Evolutionary conservation across 2,888 invertebrate species (phyloP).

Genomic region (Pimpla rufipes): DNA sequence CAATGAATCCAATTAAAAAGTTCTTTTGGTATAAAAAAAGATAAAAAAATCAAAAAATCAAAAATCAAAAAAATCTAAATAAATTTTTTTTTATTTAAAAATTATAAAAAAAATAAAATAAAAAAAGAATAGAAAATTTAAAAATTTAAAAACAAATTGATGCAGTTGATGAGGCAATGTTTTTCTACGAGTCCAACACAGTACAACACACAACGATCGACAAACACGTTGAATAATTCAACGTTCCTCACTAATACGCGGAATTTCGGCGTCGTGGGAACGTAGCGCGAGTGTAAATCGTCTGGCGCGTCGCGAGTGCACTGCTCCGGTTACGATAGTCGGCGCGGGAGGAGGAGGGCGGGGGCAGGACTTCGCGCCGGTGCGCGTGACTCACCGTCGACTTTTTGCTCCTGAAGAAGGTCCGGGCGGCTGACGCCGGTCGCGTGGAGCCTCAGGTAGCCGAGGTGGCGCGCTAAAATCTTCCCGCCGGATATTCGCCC

Average conservation of each 20-base stretch:
- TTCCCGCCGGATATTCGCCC: slow-evolving; percentile 87
- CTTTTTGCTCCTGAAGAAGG: slow-evolving; percentile 86
- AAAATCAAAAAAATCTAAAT: no score
- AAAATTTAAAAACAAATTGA: no score
- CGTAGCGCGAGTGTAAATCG: slow-evolving; percentile 32
- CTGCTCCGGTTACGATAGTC: slow-evolving; percentile 57
- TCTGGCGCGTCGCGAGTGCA: slow-evolving; percentile 41
- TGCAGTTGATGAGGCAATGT: not conserved
- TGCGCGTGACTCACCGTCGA: slow-evolving; percentile 75
- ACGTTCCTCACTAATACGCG: slow-evolving; percentile 29
- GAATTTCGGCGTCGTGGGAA: slow-evolving; percentile 56
- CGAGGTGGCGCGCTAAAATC: slow-evolving; percentile 88
- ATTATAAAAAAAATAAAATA: no score
- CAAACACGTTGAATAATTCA: slow-evolving; percentile 3
- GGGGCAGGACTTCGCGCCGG: slow-evolving; percentile 37
- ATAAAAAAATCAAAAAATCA: no score
- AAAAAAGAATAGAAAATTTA: no score
- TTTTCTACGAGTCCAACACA: not conserved
- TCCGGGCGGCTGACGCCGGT: slow-evolving; percentile 88
- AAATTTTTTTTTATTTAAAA: no score
- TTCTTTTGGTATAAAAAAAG: no score
- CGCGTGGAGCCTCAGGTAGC: slow-evolving; percentile 87
- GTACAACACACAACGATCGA: not conserved
- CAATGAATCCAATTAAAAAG: no score
- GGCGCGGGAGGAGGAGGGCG: slow-evolving; percentile 12